phyloP scores from a whole-genome alignment of 2,797 vertebrate genomes.

The Protonibea diacanthus region DNA sequence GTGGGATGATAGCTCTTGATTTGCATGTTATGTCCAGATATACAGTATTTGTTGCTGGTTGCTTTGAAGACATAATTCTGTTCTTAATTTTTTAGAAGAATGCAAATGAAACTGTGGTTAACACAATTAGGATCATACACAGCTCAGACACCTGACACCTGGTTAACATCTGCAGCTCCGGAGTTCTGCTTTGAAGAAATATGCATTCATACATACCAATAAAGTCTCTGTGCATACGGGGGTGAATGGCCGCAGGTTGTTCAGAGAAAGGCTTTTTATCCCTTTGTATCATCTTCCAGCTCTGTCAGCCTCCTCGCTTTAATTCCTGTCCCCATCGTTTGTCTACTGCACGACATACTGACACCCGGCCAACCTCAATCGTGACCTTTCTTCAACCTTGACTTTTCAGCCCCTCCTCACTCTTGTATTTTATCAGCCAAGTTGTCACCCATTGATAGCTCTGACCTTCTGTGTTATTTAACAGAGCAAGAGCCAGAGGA shows the following conservation, averaged over 20 bases:
- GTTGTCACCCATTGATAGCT: constrained; percentile 40
- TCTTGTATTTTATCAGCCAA: constrained; percentile 28
- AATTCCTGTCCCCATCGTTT: constrained; percentile 9
- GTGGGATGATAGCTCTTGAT: neutral
- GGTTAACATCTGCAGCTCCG: neutral
- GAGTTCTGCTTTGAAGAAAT: neutral
- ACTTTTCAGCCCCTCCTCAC: constrained; percentile 33
- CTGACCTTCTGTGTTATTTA: constrained; percentile 61
- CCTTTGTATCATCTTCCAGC: neutral
- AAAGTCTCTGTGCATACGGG: neutral
- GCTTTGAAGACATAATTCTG: neutral
- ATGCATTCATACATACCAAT: neutral
- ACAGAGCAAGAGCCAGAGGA: constrained; percentile 2
- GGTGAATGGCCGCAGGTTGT: neutral
- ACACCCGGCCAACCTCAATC: constrained; percentile 10
- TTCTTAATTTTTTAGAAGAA: neutral
- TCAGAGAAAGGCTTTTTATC: neutral
- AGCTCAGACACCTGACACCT: constrained; percentile 4
- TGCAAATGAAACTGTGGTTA: neutral
- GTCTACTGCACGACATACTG: neutral
- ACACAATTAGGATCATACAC: neutral
- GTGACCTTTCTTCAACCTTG: constrained; percentile 52
- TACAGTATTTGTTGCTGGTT: neutral
- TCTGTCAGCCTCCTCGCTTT: neutral
- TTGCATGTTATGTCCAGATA: no score